Evolutionary conservation across 2,113 vertebrate genomes (phyloP).

Genomic region (Grammomys dolichurus): DNA sequence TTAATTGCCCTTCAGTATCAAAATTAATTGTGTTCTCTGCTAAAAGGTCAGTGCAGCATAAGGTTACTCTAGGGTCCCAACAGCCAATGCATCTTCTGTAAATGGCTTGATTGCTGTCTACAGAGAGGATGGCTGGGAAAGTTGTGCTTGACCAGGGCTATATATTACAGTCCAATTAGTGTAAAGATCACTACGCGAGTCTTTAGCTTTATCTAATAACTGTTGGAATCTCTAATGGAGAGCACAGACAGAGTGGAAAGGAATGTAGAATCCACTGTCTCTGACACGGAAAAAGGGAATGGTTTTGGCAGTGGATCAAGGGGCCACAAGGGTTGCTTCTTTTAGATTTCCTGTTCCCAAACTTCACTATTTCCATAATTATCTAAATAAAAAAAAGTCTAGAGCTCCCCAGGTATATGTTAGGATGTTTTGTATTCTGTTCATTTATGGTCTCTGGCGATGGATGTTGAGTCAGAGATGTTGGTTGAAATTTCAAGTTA

Average conservation of each 20-base stretch:
- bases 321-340: neutral
- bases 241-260: conserved; percentile 77
- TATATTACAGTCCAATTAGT: conserved; percentile 93
- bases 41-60: conserved; percentile 91
- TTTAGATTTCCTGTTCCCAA: neutral
- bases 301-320: neutral
- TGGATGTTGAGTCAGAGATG: neutral
- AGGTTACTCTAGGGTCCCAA: conserved; percentile 89
- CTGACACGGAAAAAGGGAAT: neutral
- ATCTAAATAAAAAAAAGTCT: neutral
- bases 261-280: conserved; percentile 81
- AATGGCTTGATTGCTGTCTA: conserved; percentile 90
- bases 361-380: neutral
- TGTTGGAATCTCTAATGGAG: conserved; percentile 87
- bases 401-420: neutral
- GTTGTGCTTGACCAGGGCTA: conserved; percentile 90
- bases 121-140: conserved; percentile 88
- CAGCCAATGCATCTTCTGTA: conserved; percentile 91
- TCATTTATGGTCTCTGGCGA: neutral
- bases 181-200: conserved; percentile 89
- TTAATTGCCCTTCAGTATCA: conserved; percentile 92
- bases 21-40: conserved; percentile 92
- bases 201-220: conserved; percentile 90
- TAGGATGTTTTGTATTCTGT: neutral
- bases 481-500: neutral